A percentile compares a stretch with the other conserved stretches of the same genome.
Evolutionary conservation across 2,888 invertebrate genomes (phyloP).

Genomic region (Folsomia manolachei): DNA sequence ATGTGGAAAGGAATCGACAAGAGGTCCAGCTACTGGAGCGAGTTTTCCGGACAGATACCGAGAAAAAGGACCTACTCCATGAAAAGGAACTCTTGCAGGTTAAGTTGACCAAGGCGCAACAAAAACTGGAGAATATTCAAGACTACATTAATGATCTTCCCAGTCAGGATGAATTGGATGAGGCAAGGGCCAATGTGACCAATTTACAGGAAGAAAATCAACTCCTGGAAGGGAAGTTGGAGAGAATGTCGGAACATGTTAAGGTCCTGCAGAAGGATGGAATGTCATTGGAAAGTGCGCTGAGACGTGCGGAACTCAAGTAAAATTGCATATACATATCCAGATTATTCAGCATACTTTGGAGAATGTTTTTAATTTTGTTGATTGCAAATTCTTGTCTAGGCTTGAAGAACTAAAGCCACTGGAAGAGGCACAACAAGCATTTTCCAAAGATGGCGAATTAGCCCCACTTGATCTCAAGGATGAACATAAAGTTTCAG

Average conservation of each 20-base stretch:
- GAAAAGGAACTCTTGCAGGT: conserved; percentile 29
- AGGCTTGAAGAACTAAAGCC: conserved; percentile 44
- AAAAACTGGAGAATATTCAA: conserved; percentile 36
- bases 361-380: too few species aligned
- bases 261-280: conserved; percentile 24
- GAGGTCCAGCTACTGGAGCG: conserved; percentile 35
- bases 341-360: neutral
- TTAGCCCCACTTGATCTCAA: conserved; percentile 23
- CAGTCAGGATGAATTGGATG: conserved; percentile 43
- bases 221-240: conserved; percentile 31
- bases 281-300: conserved; percentile 22
- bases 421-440: conserved; percentile 41
- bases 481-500: conserved; percentile 26
- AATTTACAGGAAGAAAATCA: conserved; percentile 35
- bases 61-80: conserved; percentile 32
- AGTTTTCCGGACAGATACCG: conserved; percentile 33
- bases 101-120: conserved; percentile 31
- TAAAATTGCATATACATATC: conserved; percentile 3
- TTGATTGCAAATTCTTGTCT: too few species aligned
- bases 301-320: conserved; percentile 26
- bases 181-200: conserved; percentile 31
- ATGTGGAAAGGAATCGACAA: conserved; percentile 34
- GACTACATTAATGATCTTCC: conserved; percentile 46
- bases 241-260: conserved; percentile 24
- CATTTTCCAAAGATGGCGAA: conserved; percentile 25